phyloP scores from a whole-genome alignment of 92 coral and sea anemone genomes.

The Epizoanthus stellaris region DNA sequence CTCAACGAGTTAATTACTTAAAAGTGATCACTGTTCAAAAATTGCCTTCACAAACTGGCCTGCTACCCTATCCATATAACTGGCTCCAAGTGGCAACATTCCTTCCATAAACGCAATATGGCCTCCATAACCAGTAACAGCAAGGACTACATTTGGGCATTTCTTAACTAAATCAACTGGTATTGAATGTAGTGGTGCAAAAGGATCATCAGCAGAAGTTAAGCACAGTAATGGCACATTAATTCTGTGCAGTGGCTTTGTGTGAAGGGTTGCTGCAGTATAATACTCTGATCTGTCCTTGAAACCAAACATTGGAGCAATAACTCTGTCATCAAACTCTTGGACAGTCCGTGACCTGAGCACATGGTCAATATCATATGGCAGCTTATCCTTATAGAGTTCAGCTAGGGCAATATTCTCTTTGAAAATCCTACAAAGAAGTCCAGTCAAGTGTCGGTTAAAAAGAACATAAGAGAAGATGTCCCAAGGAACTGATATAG shows the following conservation, averaged over 20 bases:
- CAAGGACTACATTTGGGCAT: conserved; percentile 84
- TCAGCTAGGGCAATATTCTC: conserved; percentile 36
- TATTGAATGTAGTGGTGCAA: conserved; percentile 81
- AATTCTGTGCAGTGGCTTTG: conserved; percentile 75
- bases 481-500: conserved; percentile 86
- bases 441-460: conserved; percentile 84
- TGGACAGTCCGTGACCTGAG: conserved; percentile 70
- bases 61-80: conserved; percentile 79
- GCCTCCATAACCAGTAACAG: conserved; percentile 82
- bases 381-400: conserved; percentile 3
- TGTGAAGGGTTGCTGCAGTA: conserved; percentile 78
- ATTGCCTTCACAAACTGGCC: conserved; percentile 73
- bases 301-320: conserved; percentile 95
- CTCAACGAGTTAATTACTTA: no score
- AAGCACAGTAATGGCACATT: conserved; percentile 83
- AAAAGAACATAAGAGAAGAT: conserved; percentile 73
- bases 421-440: conserved; percentile 59
- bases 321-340: conserved; percentile 78
- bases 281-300: conserved; percentile 79
- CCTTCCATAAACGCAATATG: conserved; percentile 94
- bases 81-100: conserved; percentile 76
- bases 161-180: conserved; percentile 70
- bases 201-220: conserved; percentile 92
- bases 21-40: conserved; percentile 50
- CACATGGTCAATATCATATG: conserved; percentile 61